These are phyloP conservation scores for Dunckerocampus dactyliophorus DNA, from an alignment of 2,113 vertebrate species.

Conservation along the genomic window DNA sequence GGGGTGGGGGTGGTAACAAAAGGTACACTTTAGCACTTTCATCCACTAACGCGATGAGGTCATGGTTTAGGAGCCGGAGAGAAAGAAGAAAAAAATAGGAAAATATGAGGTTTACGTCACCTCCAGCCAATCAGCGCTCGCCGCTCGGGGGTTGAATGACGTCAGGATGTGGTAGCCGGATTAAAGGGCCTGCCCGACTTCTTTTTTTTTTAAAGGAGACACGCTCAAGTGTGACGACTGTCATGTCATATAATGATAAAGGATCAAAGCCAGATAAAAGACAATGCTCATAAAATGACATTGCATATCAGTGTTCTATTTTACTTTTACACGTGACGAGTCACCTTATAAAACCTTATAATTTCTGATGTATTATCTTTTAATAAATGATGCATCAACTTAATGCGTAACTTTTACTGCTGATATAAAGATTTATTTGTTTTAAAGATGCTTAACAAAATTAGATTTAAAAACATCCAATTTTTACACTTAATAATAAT, in stretches of 20 bases:
- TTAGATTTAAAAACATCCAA: no score
- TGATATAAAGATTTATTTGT: no score
- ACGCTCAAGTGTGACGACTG: not conserved
- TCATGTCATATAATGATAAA: not conserved
- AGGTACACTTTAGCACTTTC: conserved; percentile 78
- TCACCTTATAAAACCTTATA: no score
- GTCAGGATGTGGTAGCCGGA: conserved; percentile 73
- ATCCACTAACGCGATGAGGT: conserved; percentile 84
- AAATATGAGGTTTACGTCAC: conserved; percentile 81
- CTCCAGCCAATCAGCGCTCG: conserved; percentile 82
- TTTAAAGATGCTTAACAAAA: no score
- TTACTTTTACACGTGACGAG: no score
- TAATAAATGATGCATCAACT: no score
- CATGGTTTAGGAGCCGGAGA: conserved; percentile 71
- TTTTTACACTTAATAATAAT: no score
- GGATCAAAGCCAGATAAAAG: not conserved
- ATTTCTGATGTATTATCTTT: no score
- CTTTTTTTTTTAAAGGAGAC: conserved; percentile 56
- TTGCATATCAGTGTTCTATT: no score
- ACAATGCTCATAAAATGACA: not conserved
- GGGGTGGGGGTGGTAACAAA: conserved; percentile 41
- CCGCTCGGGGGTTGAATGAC: conserved; percentile 76
- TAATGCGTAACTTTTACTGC: no score
- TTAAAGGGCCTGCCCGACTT: conserved; percentile 66
- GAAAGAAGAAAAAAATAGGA: conserved; percentile 46